These are phyloP conservation scores for Coptodon rendalli DNA, from an alignment of 2,113 vertebrate species.

Conservation along the genomic window DNA sequence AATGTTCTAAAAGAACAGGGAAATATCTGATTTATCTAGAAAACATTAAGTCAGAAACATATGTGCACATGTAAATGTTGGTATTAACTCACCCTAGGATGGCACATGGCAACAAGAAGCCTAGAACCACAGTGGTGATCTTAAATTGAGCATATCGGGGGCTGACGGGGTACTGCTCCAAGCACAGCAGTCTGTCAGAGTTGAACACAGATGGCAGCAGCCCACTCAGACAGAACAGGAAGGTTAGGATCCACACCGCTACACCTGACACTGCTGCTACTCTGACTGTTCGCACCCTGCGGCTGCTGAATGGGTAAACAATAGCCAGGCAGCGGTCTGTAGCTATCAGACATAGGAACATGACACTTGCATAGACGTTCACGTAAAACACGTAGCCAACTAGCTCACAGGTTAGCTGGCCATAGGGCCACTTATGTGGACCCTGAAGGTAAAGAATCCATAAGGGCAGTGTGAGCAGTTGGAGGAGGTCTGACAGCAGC, in stretches of 20 bases:
- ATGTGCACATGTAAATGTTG: not conserved
- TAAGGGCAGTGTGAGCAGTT: slow-evolving; percentile 71
- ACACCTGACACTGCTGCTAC: slow-evolving; percentile 46
- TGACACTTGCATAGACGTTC: slow-evolving; percentile 71
- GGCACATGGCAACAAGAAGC: slow-evolving; percentile 69
- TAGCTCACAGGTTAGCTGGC: slow-evolving; percentile 48
- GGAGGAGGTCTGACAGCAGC: slow-evolving; percentile 71
- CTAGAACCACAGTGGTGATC: slow-evolving; percentile 52
- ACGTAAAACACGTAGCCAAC: slow-evolving; percentile 72
- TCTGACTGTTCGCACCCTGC: slow-evolving; percentile 54
- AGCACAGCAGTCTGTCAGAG: slow-evolving; percentile 41
- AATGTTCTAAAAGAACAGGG: not conserved
- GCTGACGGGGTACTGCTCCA: slow-evolving; percentile 63
- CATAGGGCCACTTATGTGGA: slow-evolving; percentile 52
- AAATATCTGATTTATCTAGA: rapidly evolving
- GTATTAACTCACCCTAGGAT: slow-evolving; percentile 67
- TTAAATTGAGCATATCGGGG: slow-evolving; percentile 63
- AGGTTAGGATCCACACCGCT: slow-evolving; percentile 57
- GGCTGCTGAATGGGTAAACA: slow-evolving; percentile 66
- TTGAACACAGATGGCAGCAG: slow-evolving; percentile 69
- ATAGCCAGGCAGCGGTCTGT: slow-evolving; percentile 73
- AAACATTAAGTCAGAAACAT: not conserved
- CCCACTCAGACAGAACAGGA: slow-evolving; percentile 73
- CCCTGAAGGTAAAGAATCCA: slow-evolving; percentile 70
- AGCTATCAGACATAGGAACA: slow-evolving; percentile 74